phyloP scores from a whole-genome alignment of 1,140 invertebrate genomes.

The Cyphomyrmex costatus region DNA sequence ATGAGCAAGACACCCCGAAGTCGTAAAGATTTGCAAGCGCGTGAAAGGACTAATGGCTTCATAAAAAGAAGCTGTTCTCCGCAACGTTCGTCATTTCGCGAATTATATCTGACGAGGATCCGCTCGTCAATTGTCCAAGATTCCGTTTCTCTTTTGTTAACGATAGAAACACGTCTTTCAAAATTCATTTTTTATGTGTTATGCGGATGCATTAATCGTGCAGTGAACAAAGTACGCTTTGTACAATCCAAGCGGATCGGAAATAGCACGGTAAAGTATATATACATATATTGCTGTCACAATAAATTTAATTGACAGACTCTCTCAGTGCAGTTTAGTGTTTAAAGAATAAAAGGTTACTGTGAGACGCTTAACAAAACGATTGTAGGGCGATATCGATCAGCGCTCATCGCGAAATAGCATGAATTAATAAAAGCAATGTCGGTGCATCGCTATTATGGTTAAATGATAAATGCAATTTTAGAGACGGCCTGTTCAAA shows the following conservation, averaged over 20 bases:
- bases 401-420: not conserved
- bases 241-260: not conserved
- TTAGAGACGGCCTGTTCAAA: not conserved
- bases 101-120: constrained; percentile 30
- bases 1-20: constrained; percentile 64
- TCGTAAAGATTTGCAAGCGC: constrained; percentile 20
- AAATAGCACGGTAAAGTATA: not conserved
- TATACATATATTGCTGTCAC: not conserved
- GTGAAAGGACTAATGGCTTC: constrained; percentile 67
- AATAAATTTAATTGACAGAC: constrained; percentile 8
- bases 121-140: not conserved
- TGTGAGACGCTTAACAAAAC: not conserved
- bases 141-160: not conserved
- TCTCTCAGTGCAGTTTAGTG: not conserved
- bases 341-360: constrained; percentile 2
- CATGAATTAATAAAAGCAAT: constrained; percentile 11
- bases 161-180: not conserved
- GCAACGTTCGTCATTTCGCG: constrained; percentile 40
- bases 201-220: not conserved
- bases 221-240: not conserved
- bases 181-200: not conserved
- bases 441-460: not conserved
- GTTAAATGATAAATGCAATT: not conserved
- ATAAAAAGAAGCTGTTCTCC: constrained; percentile 70
- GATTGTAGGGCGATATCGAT: not conserved